Evolutionary conservation across 2,113 vertebrate species (phyloP).

Genomic region (Climacteris rufus): DNA sequence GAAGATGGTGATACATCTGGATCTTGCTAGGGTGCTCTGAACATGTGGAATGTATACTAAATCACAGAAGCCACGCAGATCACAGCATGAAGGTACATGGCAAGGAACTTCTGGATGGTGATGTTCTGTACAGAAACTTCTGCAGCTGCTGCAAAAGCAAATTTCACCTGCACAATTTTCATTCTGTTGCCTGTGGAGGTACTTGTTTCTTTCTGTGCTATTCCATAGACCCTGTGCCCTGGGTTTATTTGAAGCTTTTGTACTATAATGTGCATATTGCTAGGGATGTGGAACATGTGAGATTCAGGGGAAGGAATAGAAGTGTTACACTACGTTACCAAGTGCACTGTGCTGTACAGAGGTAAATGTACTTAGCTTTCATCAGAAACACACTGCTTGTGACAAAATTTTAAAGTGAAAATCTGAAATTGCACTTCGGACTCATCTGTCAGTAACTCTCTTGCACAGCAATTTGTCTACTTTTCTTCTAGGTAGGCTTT

Average conservation of each 20-base stretch:
- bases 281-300: background rate
- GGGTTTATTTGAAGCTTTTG: background rate
- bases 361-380: background rate
- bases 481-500: background rate
- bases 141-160: background rate
- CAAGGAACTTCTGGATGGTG: background rate
- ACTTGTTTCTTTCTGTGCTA: background rate
- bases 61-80: background rate
- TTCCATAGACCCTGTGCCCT: background rate
- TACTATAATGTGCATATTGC: fast-evolving
- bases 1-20: background rate
- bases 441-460: background rate
- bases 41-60: background rate
- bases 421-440: background rate
- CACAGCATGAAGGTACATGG: background rate
- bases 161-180: background rate
- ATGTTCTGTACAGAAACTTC: background rate
- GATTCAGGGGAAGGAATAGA: background rate
- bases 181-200: background rate
- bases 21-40: background rate
- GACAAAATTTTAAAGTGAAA: background rate
- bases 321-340: background rate
- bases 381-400: background rate
- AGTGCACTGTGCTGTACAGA: background rate
- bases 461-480: background rate